Evolutionary conservation across 1,140 invertebrate genomes (phyloP).

Genomic region (Uloborus diversus): DNA sequence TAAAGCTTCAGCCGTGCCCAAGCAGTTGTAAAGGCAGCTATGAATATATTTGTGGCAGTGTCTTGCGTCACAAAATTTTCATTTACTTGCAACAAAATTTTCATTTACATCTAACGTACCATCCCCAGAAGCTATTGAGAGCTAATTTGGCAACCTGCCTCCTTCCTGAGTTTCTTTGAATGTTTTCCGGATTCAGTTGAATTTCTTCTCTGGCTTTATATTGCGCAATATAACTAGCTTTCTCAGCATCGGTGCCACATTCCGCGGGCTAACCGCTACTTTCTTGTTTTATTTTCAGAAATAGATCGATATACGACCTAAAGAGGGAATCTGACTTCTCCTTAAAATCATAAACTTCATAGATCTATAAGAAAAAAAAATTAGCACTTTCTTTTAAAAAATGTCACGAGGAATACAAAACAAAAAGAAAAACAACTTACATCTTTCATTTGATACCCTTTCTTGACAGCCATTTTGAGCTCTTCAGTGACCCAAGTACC

Average conservation of each 20-base stretch:
- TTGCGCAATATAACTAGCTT: neutral
- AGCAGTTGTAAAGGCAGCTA: no score
- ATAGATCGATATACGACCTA: slow-evolving; percentile 57
- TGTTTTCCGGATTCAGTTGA: neutral
- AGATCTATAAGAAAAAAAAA: slow-evolving; percentile 34
- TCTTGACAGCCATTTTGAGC: slow-evolving; percentile 61
- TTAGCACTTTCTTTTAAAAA: neutral
- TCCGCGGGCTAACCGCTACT: slow-evolving; percentile 16
- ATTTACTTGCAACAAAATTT: neutral
- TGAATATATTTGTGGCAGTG: neutral
- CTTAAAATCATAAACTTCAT: slow-evolving; percentile 59
- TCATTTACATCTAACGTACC: neutral
- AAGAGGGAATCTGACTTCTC: slow-evolving; percentile 45
- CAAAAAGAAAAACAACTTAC: neutral
- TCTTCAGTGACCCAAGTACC: slow-evolving; percentile 64
- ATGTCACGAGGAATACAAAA: neutral
- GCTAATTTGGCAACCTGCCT: slow-evolving; percentile 14
- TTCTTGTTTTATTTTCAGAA: slow-evolving; percentile 56
- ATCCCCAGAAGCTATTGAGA: slow-evolving; percentile 6
- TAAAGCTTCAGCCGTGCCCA: no score
- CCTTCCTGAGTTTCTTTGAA: neutral
- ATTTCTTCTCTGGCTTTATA: slow-evolving; percentile 24
- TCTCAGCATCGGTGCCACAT: neutral
- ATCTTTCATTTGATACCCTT: slow-evolving; percentile 63
- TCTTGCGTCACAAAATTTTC: neutral